phyloP scores from a whole-genome alignment of 2,113 vertebrate genomes.

The Electrona antarctica region DNA sequence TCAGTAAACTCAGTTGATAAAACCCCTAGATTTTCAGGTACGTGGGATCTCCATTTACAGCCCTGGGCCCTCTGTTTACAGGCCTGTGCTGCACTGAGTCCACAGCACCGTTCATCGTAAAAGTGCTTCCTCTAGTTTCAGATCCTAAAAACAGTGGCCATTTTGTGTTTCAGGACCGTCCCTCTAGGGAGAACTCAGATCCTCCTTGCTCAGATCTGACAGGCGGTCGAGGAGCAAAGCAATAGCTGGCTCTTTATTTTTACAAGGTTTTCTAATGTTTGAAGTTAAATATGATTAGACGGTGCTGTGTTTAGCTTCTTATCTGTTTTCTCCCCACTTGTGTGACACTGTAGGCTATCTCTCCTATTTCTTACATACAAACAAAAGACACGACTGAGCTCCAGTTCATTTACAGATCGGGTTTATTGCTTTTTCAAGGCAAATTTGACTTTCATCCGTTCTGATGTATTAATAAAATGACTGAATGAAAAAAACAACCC shows the following conservation, averaged over 20 bases:
- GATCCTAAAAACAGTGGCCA: conserved; percentile 61
- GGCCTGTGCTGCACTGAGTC: conserved; percentile 20
- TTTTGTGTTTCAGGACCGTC: conserved; percentile 58
- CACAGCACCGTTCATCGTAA: conserved; percentile 48
- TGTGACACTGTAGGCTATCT: neutral
- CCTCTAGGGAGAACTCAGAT: conserved; percentile 21
- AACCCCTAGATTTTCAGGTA: neutral
- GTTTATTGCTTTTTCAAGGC: neutral
- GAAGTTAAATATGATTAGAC: neutral
- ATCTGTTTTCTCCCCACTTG: neutral
- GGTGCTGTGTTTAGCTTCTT: neutral
- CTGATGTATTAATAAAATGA: too few species aligned
- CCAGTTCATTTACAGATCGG: conserved; percentile 3
- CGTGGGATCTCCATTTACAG: conserved; percentile 16
- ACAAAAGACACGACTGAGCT: conserved; percentile 11
- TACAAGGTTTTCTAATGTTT: neutral
- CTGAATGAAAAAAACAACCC: neutral
- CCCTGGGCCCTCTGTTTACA: conserved; percentile 39
- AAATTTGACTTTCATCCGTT: too few species aligned
- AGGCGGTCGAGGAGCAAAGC: conserved; percentile 3
- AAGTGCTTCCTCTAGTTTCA: conserved; percentile 59
- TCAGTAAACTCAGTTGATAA: conserved; percentile 3
- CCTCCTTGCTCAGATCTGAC: conserved; percentile 28
- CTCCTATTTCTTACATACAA: conserved; percentile 17
- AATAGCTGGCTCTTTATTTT: neutral